Base-by-base conservation (phyloP, 1,140 invertebrate genomes). In the Drosophila repleta region DNA sequence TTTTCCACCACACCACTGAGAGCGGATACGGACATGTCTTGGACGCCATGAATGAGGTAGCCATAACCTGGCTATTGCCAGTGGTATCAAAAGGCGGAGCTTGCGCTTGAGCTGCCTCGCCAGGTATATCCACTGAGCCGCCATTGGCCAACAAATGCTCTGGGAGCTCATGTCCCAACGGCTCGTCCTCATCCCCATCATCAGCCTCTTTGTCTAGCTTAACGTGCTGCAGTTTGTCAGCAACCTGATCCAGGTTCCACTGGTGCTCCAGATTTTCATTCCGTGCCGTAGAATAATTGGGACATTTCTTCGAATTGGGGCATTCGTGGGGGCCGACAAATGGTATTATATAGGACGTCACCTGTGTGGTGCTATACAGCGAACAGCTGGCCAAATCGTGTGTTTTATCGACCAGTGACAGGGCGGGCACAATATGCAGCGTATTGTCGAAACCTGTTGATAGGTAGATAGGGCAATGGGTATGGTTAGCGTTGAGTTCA, bases 1-100 rank as follows among this genome's bases (percentile, higher is more conserved):
- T 95, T 85, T 95, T 94, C 96, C 96, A 96, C 96, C 96, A 96
- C 1, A 93, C 93, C 41, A 95, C 78, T 43, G 92, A 93, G 70
- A 93, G 92, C 4, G 94, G 93, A 78, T 93, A 94, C 3, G 93
- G 92, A 61, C 93, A 93, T 45, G 91, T 90, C 74, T 93, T 64
- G 88, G 92, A 90, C 92, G 93, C 67, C 93, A 93, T 62, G 92
- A 94, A 76, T 91, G 85, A 90, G 18, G 61, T 78, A 21, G 72
- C 80, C 90, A 91, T 89, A 10, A 91, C 60, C 52, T 91, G 90
- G 20, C 77, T 88, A 53, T 91, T 95, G 92, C 79, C 93, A 76
- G 61, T 92, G 77, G 26, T 93, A 93, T 95, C 95, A 92, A 93
- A 76, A 93, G 93, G 74, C 62, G 92, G 92, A 62, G 90, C 92